phyloP scores from a whole-genome alignment of 2,797 vertebrate genomes.

The Crocodylus rhombifer region DNA sequence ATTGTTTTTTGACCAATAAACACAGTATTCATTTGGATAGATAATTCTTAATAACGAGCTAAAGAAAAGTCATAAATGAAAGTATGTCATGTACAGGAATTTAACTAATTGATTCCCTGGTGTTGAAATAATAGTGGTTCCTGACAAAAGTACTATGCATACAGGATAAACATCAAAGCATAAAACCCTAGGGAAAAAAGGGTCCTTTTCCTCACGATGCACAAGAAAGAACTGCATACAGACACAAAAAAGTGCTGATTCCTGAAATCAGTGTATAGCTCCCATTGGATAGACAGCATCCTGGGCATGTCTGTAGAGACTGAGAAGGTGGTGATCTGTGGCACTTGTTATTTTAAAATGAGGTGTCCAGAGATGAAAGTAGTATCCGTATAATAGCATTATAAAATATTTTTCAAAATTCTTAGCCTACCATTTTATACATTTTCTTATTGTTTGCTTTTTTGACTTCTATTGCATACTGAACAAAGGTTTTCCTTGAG shows the following conservation, averaged over 20 bases:
- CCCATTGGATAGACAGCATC: not conserved
- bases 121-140: slow-evolving; percentile 21
- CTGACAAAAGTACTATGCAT: not conserved
- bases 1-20: not conserved
- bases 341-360: slow-evolving; percentile 5
- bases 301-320: not conserved
- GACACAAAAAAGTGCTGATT: not conserved
- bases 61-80: not conserved
- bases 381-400: not conserved
- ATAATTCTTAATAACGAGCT: not conserved
- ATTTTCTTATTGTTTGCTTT: not conserved
- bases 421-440: not conserved
- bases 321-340: not conserved
- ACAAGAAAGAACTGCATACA: not conserved
- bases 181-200: not conserved
- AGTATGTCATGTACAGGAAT: not conserved
- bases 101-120: not conserved
- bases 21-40: not conserved
- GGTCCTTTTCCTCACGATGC: not conserved
- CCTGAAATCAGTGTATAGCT: not conserved
- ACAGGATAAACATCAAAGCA: not conserved
- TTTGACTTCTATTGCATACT: not conserved
- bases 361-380: not conserved
- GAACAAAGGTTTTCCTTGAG: not conserved
- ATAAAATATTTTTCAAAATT: not conserved